A percentile compares a stretch with the other conserved stretches of the same genome.
Evolutionary conservation across 2,113 vertebrate genomes (phyloP).

Genomic region (Callipepla californica): DNA sequence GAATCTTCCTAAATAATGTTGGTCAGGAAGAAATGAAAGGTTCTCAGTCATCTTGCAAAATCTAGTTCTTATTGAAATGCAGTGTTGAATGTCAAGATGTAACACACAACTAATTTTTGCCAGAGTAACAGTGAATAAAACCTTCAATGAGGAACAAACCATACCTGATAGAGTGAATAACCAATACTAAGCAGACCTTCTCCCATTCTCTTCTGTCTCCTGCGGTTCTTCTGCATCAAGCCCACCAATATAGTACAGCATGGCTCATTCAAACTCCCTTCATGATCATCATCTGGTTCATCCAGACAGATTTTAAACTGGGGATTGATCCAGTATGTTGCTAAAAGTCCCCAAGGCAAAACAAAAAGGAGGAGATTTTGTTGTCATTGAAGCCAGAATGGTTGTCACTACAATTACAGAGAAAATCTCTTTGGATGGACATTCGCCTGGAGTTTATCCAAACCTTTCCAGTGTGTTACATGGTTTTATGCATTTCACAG

Average conservation of each 20-base stretch:
- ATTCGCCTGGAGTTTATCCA: neutral
- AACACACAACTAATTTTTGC: neutral
- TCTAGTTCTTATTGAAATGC: neutral
- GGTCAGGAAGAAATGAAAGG: conserved; percentile 12
- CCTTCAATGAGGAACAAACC: neutral
- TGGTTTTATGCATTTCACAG: neutral
- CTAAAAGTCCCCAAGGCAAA: conserved; percentile 52
- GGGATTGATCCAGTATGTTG: conserved; percentile 86
- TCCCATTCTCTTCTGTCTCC: conserved; percentile 80
- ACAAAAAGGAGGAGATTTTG: neutral
- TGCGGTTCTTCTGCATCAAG: conserved; percentile 89
- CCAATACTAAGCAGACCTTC: conserved; percentile 85
- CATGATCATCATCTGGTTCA: conserved; percentile 81
- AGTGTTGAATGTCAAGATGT: neutral
- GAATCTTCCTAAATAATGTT: neutral
- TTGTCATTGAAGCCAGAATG: neutral
- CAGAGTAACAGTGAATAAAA: neutral
- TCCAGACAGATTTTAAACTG: conserved; percentile 86
- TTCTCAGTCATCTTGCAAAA: conserved; percentile 19
- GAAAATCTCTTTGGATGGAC: neutral
- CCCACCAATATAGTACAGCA: conserved; percentile 84
- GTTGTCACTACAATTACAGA: neutral
- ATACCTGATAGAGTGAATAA: conserved; percentile 83
- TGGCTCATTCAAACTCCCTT: conserved; percentile 73
- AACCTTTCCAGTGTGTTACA: neutral